Evolutionary conservation across 2,113 vertebrate species (phyloP).

Genomic region (Pteropus alecto): DNA sequence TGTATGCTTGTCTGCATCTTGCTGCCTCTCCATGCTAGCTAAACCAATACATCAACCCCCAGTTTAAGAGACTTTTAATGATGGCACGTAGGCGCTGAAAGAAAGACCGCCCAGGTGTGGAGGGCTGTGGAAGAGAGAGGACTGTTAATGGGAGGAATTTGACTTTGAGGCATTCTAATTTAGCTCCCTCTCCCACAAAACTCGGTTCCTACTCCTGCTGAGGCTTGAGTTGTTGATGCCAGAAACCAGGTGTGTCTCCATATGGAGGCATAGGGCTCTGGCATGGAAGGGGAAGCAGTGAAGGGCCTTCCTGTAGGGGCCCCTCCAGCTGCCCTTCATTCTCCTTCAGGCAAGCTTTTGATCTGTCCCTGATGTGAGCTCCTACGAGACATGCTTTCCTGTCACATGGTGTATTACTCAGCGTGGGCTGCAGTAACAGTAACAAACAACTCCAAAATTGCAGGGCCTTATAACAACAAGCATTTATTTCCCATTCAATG

Average conservation of each 20-base stretch:
- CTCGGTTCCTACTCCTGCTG: neutral
- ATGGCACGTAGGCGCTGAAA: neutral
- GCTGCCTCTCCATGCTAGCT: neutral
- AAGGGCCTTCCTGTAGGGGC: neutral
- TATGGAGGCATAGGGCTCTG: constrained; percentile 29
- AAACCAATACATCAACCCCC: neutral
- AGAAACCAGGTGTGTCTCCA: constrained; percentile 54
- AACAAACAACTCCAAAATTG: neutral
- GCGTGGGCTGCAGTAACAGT: neutral
- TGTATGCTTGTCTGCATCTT: neutral
- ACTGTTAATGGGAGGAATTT: neutral
- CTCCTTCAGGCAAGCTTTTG: constrained; percentile 38
- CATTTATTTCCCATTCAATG: neutral
- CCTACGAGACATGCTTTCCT: neutral
- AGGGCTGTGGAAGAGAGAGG: neutral
- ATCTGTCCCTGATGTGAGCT: neutral
- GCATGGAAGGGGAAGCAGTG: neutral
- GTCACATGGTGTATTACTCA: neutral
- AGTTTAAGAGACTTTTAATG: constrained; percentile 15
- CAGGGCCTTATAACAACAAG: neutral
- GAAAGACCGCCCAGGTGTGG: neutral
- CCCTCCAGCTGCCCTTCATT: constrained; percentile 37
- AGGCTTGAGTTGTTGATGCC: constrained; percentile 38
- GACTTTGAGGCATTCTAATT: constrained; percentile 49
- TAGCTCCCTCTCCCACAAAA: neutral